phyloP scores from a whole-genome alignment of 2,888 invertebrate species.

The Girardia tigrina region DNA sequence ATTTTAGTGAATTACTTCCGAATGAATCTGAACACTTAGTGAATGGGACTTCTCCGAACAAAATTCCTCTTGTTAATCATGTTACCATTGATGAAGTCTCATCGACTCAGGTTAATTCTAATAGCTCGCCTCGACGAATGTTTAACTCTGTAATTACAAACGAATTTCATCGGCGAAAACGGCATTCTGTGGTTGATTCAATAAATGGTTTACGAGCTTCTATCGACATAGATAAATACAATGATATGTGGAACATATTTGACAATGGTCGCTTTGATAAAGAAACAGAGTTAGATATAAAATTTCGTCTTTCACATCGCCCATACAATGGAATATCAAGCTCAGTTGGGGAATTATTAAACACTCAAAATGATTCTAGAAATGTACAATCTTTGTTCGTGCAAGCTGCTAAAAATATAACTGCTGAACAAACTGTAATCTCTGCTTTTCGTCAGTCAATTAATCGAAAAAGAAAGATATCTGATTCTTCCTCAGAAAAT shows the following conservation, averaged over 20 bases:
- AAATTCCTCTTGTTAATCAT: no score
- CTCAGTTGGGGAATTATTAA: not conserved
- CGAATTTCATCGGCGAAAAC: not conserved
- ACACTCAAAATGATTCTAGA: not conserved
- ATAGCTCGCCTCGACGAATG: no score
- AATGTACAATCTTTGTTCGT: not conserved
- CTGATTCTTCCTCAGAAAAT: not conserved
- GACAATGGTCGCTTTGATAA: slow-evolving; percentile 9
- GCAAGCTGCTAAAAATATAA: not conserved
- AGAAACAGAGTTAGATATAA: slow-evolving; percentile 3
- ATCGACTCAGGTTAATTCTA: no score
- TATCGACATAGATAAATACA: slow-evolving; percentile 10
- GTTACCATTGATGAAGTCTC: no score
- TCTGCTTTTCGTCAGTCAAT: slow-evolving; percentile 17
- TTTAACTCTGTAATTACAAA: not conserved
- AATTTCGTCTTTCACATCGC: not conserved
- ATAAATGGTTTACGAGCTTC: not conserved
- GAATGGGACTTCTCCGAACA: no score
- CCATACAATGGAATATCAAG: not conserved
- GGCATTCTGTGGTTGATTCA: slow-evolving; percentile 12
- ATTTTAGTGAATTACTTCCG: no score
- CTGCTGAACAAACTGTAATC: not conserved
- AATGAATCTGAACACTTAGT: no score
- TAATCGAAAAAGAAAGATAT: not conserved
- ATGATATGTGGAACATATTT: slow-evolving; percentile 10